Base-by-base conservation (phyloP, 2,797 vertebrate species). In the Distichodus sexfasciatus region DNA sequence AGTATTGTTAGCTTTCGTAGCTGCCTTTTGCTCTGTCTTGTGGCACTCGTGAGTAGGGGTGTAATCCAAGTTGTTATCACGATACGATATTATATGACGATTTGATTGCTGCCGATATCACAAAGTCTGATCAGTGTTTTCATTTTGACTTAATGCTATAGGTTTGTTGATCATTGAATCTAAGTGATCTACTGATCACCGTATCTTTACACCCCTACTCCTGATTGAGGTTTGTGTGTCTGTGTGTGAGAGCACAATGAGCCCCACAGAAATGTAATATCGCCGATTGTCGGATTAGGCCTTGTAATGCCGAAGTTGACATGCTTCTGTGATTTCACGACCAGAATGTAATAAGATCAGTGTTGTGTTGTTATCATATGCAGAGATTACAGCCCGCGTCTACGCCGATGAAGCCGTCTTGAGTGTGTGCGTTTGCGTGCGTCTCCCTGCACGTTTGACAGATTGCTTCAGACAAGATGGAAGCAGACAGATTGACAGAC, bases 401-500 rank as follows among this genome's bases (percentile, higher is more conserved):
- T 43, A 26, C 40, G 3, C 14, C 9, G 12, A 33, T 61, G 43
- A 55, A 57, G 40, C 41, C 21, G 1, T 62, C 47, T 62, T 29
- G 51, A 29, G 15, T 23, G 6, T 33, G 35, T 54, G 44, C 10
- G 15, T 40, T 19, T 55, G 50, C 66, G 23, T 67, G 26, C 35
- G 35, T 47, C 12, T 55, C 15, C 28, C 23, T 74, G 26, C 46
- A 5, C 40, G 23, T 33, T 4, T 57, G 84, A 78, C 64, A 75
- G 83, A 85, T 82, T 81, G 78, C 63, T 76, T 78, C 17, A 60
- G 79, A 77, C 62, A 28, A 74, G 66, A 78, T 78, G 77, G 71
- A 72, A 80, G 69, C 62, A 74, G 85, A 86, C 55, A 74, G 83
- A 86, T 76, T 84, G 86, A 83, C 81, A 77, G 80, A 86, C 74